phyloP scores from a whole-genome alignment of 2,113 vertebrate species.

The Lota lota region DNA sequence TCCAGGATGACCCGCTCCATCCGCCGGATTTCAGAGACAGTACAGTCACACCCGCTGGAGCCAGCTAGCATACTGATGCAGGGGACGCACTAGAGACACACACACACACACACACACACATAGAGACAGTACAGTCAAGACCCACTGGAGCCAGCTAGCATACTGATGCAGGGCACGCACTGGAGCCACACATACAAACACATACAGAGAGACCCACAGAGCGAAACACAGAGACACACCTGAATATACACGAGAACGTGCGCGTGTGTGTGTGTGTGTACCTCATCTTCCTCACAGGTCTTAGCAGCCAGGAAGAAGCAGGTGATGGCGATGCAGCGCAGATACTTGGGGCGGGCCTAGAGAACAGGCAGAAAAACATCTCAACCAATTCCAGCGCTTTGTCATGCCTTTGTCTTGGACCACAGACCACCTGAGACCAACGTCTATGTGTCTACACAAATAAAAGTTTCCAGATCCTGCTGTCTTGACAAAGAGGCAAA shows the following conservation, averaged over 20 bases:
- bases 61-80: constrained; percentile 83
- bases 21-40: constrained; percentile 90
- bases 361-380: constrained; percentile 5
- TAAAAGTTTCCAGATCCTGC: background rate
- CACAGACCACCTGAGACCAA: background rate
- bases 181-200: constrained; percentile 49
- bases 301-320: constrained; percentile 96
- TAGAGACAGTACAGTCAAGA: constrained; percentile 90
- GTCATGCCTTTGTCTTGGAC: too few relatives aligned
- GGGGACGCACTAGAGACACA: constrained; percentile 81
- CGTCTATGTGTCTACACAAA: background rate
- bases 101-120: constrained; percentile 11
- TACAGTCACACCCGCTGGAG: constrained; percentile 92
- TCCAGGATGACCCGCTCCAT: constrained; percentile 98
- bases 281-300: constrained; percentile 96
- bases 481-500: background rate
- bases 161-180: constrained; percentile 88
- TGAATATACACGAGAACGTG: background rate
- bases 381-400: background rate
- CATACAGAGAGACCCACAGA: constrained; percentile 10
- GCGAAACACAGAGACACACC: constrained; percentile 5
- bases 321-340: constrained; percentile 95
- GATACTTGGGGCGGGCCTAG: constrained; percentile 95
- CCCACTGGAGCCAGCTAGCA: constrained; percentile 84
- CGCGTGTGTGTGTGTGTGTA: constrained; percentile 40